These are phyloP conservation scores for Heteromyza rotundicornis DNA, from an alignment of 2,888 invertebrate genomes.

Conservation along the genomic window DNA sequence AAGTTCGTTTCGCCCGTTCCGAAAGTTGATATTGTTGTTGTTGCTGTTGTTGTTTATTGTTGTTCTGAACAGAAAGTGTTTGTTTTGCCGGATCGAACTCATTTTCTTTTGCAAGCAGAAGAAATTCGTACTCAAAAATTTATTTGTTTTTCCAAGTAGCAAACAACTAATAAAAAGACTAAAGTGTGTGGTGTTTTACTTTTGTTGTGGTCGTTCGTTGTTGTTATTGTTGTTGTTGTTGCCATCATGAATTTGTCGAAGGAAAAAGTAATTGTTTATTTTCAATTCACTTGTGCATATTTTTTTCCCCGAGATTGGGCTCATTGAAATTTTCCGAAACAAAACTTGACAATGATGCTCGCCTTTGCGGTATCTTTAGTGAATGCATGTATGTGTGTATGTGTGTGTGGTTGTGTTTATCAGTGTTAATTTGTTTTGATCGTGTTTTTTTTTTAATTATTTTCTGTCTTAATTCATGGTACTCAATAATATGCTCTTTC, in stretches of 20 bases:
- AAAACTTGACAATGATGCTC: neutral
- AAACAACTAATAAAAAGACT: slow-evolving; percentile 2
- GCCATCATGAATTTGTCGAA: slow-evolving; percentile 34
- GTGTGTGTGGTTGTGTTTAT: slow-evolving; percentile 6
- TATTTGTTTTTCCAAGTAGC: too few relatives aligned
- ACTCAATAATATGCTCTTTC: too few relatives aligned
- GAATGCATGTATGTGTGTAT: slow-evolving; percentile 19
- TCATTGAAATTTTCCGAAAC: too few relatives aligned
- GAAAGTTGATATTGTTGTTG: too few relatives aligned
- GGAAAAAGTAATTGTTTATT: slow-evolving; percentile 35
- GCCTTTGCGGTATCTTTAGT: slow-evolving; percentile 2
- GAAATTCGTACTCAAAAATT: too few relatives aligned
- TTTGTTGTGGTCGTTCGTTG: too few relatives aligned
- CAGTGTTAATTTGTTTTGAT: slow-evolving; percentile 40
- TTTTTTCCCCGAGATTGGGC: neutral
- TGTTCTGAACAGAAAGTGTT: neutral
- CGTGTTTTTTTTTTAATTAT: slow-evolving; percentile 31
- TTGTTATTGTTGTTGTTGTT: too few relatives aligned
- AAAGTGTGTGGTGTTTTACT: too few relatives aligned
- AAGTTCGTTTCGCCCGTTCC: too few relatives aligned
- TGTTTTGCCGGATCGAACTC: neutral
- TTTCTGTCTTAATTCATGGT: too few relatives aligned
- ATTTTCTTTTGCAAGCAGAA: slow-evolving; percentile 14
- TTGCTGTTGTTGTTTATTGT: too few relatives aligned
- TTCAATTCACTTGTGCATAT: slow-evolving; percentile 2